Evolutionary conservation across 2,797 vertebrate genomes (phyloP), one percentile per base, ranked within the genome.

Genomic region (Chelmon rostratus): DNA sequence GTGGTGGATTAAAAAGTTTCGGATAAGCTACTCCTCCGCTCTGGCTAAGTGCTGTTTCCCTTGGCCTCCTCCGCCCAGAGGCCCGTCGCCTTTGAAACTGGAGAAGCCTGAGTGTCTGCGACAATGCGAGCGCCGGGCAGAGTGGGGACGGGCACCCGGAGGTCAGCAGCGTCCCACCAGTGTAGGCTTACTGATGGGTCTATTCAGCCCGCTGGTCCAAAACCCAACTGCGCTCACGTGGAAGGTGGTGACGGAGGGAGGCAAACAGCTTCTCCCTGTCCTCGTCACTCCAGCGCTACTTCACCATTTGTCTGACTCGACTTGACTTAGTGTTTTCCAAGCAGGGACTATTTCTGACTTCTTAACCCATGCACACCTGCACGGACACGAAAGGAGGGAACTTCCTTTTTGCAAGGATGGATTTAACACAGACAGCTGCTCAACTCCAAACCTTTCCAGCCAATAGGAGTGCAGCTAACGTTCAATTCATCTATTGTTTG

Each of bases 91-190:
- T 89, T 86, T 90, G 92, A 93, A 91, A 93, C 73, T 16, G 9
- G 88, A 93, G 85, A 84, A 38, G 75, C 65, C 68, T 1, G 16
- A 82, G 69, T 59, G 74, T 90, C 77, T 89, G 31, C 8, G 40
- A 88, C 81, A 89, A 84, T 80, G 76, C 44, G 83, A 77, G 83
- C 66, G n/a, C 35, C n/a, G 64, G 65, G 89, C 83, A 47, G 80
- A 86, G 79, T 8, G 58, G 71, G 82, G 84, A 86, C 84, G 59
- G 82, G 65, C 89, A 89, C 70, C 78, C 6, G 28, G 71, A 89
- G 92, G 91, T 93, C 91, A 90, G 75, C 81, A 12, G 46, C 76
- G 49, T 92, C 92, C 90, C 91, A 93, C 90, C 80, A 70, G 91
- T 86, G 82, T 93, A 57, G 62, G 47, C 50, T 93, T 93, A 92